These are phyloP conservation scores for Pharmacophagus antenor DNA, from an alignment of 2,888 invertebrate species.

Conservation along the genomic window DNA sequence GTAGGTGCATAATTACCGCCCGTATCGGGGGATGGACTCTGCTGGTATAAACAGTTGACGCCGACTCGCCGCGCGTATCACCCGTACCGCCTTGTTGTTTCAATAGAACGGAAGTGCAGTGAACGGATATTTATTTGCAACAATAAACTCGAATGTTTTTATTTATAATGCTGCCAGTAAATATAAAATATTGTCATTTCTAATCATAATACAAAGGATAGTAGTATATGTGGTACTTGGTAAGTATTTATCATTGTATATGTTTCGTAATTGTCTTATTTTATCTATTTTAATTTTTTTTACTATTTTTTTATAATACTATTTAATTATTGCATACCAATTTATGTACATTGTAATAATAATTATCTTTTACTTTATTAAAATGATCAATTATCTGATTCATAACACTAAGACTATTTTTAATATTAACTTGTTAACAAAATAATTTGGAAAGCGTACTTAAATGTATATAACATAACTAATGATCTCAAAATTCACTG, in stretches of 20 bases:
- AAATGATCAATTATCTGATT: no score
- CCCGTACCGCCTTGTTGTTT: slow-evolving; percentile 37
- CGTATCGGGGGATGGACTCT: slow-evolving; percentile 17
- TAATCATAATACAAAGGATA: neutral
- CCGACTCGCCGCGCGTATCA: slow-evolving; percentile 42
- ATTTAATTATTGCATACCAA: no score
- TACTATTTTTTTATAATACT: no score
- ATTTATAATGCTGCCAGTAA: slow-evolving; percentile 7
- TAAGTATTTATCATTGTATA: no score
- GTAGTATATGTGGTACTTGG: neutral
- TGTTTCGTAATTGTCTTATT: no score
- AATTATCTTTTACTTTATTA: neutral
- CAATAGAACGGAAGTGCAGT: slow-evolving; percentile 29
- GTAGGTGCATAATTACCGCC: slow-evolving; percentile 1
- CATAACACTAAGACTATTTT: no score
- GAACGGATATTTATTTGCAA: slow-evolving; percentile 12
- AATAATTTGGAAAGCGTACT: slow-evolving; percentile 23
- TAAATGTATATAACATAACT: slow-evolving; percentile 24
- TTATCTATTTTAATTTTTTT: no score
- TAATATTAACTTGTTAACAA: neutral
- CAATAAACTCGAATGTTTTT: neutral
- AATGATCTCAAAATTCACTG: slow-evolving; percentile 32
- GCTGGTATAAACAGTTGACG: slow-evolving; percentile 42
- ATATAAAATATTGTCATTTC: neutral
- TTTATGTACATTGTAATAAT: no score